Conservation (phyloP, 2,797 vertebrate species). For the Schizopygopsis malacanthus region DNA sequence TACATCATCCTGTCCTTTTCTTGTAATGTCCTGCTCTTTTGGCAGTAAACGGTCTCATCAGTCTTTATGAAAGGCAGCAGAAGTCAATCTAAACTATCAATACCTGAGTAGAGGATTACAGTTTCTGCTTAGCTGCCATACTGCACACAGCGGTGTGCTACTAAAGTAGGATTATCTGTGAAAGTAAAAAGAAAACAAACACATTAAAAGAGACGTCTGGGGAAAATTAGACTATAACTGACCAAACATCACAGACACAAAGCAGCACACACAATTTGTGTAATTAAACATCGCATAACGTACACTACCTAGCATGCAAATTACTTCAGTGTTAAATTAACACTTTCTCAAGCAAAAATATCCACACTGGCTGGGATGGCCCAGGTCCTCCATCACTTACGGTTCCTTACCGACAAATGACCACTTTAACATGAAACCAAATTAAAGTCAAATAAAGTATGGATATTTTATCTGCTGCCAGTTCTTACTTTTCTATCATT, state of each 20-base stretch:
- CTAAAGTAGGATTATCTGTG: slow-evolving; percentile 41
- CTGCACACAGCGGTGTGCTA: slow-evolving; percentile 9
- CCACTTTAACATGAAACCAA: neutral
- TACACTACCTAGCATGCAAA: neutral
- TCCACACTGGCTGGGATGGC: neutral
- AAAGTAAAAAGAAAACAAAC: slow-evolving; percentile 26
- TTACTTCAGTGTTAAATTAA: neutral
- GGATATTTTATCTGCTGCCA: neutral
- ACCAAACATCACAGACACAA: slow-evolving; percentile 9
- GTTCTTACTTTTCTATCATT: slow-evolving; percentile 70
- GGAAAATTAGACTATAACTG: slow-evolving; percentile 16
- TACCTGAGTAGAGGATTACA: slow-evolving; percentile 74
- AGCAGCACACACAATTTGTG: neutral
- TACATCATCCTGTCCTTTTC: neutral
- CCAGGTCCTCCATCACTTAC: neutral
- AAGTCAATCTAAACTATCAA: slow-evolving; percentile 84
- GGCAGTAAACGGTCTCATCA: slow-evolving; percentile 30
- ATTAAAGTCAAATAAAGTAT: neutral
- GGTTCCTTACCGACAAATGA: neutral
- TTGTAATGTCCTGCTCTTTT: slow-evolving; percentile 14
- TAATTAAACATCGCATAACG: neutral
- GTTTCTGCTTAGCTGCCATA: slow-evolving; percentile 25
- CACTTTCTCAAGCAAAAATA: slow-evolving; percentile 1
- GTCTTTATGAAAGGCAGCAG: slow-evolving; percentile 36
- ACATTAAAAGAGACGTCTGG: slow-evolving; percentile 16